Conservation (phyloP, 2,888 invertebrate genomes). For the Eurois occulta region DNA sequence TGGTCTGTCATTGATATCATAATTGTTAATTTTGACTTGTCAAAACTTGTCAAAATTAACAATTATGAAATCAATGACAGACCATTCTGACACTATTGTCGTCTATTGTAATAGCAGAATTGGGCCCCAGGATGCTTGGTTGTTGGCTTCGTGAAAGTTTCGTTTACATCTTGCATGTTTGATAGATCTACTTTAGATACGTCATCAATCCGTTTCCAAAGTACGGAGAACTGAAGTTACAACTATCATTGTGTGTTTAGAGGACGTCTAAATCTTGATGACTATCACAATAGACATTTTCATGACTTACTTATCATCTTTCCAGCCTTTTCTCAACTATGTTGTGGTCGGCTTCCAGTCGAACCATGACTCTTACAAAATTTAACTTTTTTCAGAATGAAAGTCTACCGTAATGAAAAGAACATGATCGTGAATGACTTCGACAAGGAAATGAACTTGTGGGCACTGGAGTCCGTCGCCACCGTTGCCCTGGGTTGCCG, state of each 20-base stretch:
- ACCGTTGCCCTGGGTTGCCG: conserved; percentile 83
- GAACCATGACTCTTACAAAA: background rate
- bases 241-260: too few species aligned
- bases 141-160: background rate
- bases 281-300: background rate
- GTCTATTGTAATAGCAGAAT: too few species aligned
- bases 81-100: too few species aligned
- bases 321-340: background rate
- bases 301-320: background rate
- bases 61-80: too few species aligned
- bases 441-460: conserved; percentile 90
- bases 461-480: conserved; percentile 91
- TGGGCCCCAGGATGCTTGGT: background rate
- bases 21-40: too few species aligned
- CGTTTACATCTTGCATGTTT: too few species aligned
- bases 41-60: too few species aligned
- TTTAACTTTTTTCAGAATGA: conserved; percentile 84
- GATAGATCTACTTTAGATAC: too few species aligned
- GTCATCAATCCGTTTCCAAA: too few species aligned
- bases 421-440: conserved; percentile 90
- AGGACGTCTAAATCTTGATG: background rate
- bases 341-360: background rate
- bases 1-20: too few species aligned
- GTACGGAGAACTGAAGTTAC: too few species aligned
- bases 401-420: conserved; percentile 85